Evolutionary conservation across 2,888 invertebrate genomes (phyloP).

Genomic region (Lobophora halterata): DNA sequence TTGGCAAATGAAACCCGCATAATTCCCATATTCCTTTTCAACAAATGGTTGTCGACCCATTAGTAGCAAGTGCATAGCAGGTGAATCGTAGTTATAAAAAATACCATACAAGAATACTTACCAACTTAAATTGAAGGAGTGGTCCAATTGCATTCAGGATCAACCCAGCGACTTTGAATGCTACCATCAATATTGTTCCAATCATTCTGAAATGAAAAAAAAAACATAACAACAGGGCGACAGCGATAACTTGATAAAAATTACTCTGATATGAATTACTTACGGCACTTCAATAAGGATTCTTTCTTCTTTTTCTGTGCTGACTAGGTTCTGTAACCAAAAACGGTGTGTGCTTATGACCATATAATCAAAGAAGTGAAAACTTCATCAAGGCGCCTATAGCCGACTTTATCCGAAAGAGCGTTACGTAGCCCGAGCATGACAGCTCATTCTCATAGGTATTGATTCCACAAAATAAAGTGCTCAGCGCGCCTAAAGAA

Average conservation of each 20-base stretch:
- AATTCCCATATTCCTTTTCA: too few relatives aligned
- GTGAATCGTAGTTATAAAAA: too few relatives aligned
- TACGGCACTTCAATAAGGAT: slow-evolving; percentile 20
- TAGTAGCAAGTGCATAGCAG: too few relatives aligned
- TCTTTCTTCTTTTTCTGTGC: slow-evolving; percentile 11
- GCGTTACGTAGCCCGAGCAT: too few relatives aligned
- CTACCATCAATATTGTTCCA: slow-evolving; percentile 16
- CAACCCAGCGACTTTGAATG: slow-evolving; percentile 10
- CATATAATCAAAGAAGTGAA: too few relatives aligned
- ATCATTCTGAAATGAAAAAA: slow-evolving; percentile 17
- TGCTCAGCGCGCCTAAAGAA: too few relatives aligned
- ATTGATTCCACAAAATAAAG: too few relatives aligned
- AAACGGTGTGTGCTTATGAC: background rate
- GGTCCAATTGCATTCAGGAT: slow-evolving; percentile 8
- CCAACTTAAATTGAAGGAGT: slow-evolving; percentile 13
- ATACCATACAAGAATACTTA: slow-evolving; percentile 11
- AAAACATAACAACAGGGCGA: background rate
- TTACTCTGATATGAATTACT: slow-evolving; percentile 3
- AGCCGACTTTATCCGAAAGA: too few relatives aligned
- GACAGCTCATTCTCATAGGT: too few relatives aligned
- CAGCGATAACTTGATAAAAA: background rate
- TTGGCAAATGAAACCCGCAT: too few relatives aligned
- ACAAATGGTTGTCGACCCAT: too few relatives aligned
- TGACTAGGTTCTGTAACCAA: slow-evolving; percentile 13
- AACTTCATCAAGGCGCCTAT: too few relatives aligned